Evolutionary conservation across 2,888 invertebrate species (phyloP).

Genomic region (Xestia xanthographa): DNA sequence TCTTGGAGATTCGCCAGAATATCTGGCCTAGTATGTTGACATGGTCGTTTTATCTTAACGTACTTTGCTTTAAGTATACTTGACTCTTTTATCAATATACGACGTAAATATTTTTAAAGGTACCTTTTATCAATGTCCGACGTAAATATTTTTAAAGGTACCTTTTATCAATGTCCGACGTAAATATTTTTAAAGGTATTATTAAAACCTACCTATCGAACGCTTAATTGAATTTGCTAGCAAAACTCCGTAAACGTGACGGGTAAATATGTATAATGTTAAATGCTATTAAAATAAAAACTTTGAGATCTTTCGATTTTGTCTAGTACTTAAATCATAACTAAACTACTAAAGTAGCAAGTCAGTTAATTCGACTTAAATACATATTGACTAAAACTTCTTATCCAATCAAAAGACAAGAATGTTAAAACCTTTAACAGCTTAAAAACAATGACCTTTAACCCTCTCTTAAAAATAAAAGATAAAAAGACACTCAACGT

Average conservation of each 20-base stretch:
- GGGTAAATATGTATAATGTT: background rate
- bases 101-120: background rate
- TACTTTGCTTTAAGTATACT: background rate
- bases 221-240: background rate
- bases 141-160: conserved; percentile 9
- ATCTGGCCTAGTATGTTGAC: conserved; percentile 38
- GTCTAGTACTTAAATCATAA: background rate
- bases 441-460: conserved; percentile 18
- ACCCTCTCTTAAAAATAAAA: conserved; percentile 20
- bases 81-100: conserved; percentile 4
- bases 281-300: background rate
- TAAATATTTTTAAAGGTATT: conserved; percentile 5
- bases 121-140: too few relatives aligned
- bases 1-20: conserved; percentile 57
- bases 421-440: background rate
- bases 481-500: conserved; percentile 22
- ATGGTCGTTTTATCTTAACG: conserved; percentile 18
- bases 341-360: background rate
- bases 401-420: conserved; percentile 1
- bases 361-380: background rate
- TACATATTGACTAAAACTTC: background rate
- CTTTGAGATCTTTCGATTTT: background rate
- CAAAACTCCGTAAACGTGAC: too few relatives aligned
- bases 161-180: too few relatives aligned
- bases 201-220: background rate